These are phyloP conservation scores for Cremastobaeus sp. DNA, from an alignment of 2,888 invertebrate species.

Conservation along the genomic window DNA sequence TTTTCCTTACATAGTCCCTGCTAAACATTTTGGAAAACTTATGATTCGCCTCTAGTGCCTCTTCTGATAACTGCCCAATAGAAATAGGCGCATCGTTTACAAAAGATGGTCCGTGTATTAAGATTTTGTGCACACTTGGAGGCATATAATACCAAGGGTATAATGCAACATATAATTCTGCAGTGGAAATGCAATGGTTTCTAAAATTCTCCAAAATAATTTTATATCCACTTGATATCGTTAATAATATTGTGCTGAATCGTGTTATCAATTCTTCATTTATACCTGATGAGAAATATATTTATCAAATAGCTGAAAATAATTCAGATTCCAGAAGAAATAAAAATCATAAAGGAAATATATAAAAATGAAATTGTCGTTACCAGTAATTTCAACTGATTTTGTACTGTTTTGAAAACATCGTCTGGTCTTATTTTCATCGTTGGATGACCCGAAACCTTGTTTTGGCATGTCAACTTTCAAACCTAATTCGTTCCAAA, in stretches of 20 bases:
- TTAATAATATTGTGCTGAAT: constrained; percentile 7
- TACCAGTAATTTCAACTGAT: not conserved
- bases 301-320: too few species aligned
- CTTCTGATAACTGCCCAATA: constrained; percentile 20
- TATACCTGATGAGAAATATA: too few species aligned
- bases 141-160: constrained; percentile 30
- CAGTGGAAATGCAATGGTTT: not conserved
- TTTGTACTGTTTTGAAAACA: not conserved
- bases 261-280: not conserved
- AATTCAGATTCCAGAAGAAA: too few species aligned
- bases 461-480: not conserved
- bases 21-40: constrained; percentile 8
- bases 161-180: constrained; percentile 3
- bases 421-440: not conserved
- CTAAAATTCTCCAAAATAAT: constrained; percentile 2
- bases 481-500: not conserved
- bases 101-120: constrained; percentile 24
- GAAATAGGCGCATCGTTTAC: not conserved
- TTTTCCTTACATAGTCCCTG: not conserved
- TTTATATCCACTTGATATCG: constrained; percentile 3
- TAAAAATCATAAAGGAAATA: too few species aligned
- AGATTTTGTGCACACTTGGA: constrained; percentile 23
- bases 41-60: constrained; percentile 17
- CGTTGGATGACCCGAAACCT: not conserved
- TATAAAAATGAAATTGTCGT: too few species aligned